These are phyloP conservation scores for Epinephelus fuscoguttatus DNA, from an alignment of 2,113 vertebrate species.

Conservation along the genomic window DNA sequence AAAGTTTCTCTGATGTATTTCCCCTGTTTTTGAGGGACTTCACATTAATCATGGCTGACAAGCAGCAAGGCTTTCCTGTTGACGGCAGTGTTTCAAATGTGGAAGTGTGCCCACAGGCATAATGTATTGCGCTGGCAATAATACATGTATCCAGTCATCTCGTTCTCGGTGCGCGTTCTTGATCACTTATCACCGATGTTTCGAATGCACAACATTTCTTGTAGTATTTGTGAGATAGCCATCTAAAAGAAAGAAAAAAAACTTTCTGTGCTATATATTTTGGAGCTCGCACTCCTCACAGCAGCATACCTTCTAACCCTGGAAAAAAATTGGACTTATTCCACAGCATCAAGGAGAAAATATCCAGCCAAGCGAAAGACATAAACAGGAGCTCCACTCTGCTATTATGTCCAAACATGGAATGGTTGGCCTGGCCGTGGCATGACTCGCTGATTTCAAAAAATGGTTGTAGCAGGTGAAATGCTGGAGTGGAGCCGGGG, in stretches of 20 bases:
- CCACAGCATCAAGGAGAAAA: constrained; percentile 48
- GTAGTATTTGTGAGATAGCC: constrained; percentile 10
- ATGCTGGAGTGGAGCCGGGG: constrained; percentile 35
- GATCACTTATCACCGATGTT: constrained; percentile 43
- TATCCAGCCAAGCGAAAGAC: constrained; percentile 57
- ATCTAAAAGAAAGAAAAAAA: constrained; percentile 8
- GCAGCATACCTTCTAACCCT: constrained; percentile 16
- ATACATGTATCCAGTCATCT: constrained; percentile 44
- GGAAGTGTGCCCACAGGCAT: constrained; percentile 43
- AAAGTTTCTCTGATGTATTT: constrained; percentile 69
- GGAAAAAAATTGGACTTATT: constrained; percentile 3
- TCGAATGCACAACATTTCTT: constrained; percentile 25
- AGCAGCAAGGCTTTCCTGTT: constrained; percentile 59
- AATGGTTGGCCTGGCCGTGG: constrained; percentile 32
- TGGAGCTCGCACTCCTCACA: constrained; percentile 11
- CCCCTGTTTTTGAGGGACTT: constrained; percentile 63
- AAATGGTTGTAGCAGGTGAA: constrained; percentile 50
- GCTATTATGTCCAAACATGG: constrained; percentile 60
- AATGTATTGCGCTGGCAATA: constrained; percentile 48
- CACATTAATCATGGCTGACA: constrained; percentile 76
- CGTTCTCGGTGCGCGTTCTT: constrained; percentile 6
- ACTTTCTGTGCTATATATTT: neutral
- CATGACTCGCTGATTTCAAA: constrained; percentile 42
- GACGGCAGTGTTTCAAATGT: constrained; percentile 50
- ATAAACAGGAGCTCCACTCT: constrained; percentile 41